Evolutionary conservation across 2,113 vertebrate species (phyloP).

Genomic region (Condylura cristata): DNA sequence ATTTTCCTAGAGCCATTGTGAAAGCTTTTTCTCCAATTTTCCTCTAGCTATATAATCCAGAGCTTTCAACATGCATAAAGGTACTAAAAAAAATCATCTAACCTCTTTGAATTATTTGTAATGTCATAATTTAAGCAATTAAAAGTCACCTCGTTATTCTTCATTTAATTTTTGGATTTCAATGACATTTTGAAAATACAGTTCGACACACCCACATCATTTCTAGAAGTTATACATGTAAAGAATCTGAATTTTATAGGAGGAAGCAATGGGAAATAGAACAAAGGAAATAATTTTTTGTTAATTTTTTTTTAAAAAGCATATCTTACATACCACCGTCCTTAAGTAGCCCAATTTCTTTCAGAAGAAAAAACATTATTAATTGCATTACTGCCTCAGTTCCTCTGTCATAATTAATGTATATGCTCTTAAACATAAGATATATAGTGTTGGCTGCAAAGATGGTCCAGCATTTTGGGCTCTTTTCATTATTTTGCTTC

Average conservation of each 20-base stretch:
- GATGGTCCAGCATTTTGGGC: constrained; percentile 73
- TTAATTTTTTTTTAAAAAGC: neutral
- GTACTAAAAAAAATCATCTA: neutral
- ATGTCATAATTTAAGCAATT: neutral
- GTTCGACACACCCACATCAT: neutral
- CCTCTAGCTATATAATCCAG: neutral
- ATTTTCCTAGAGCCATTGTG: neutral
- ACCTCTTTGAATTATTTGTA: constrained; percentile 30
- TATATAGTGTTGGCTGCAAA: constrained; percentile 65
- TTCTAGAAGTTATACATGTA: neutral
- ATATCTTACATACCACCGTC: neutral
- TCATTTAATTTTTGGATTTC: constrained; percentile 22
- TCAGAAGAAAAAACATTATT: constrained; percentile 57
- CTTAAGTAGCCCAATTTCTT: constrained; percentile 32
- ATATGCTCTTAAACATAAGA: constrained; percentile 55
- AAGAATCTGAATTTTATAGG: neutral
- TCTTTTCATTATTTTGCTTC: constrained; percentile 69
- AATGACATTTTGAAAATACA: neutral
- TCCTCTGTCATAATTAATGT: constrained; percentile 75
- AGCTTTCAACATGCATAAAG: neutral
- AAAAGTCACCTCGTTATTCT: neutral
- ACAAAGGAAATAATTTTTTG: neutral
- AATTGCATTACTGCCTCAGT: constrained; percentile 78
- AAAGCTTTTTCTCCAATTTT: neutral
- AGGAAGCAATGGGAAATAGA: neutral